These are phyloP conservation scores for Drepana arcuata DNA, from an alignment of 1,140 invertebrate species.

Conservation along the genomic window DNA sequence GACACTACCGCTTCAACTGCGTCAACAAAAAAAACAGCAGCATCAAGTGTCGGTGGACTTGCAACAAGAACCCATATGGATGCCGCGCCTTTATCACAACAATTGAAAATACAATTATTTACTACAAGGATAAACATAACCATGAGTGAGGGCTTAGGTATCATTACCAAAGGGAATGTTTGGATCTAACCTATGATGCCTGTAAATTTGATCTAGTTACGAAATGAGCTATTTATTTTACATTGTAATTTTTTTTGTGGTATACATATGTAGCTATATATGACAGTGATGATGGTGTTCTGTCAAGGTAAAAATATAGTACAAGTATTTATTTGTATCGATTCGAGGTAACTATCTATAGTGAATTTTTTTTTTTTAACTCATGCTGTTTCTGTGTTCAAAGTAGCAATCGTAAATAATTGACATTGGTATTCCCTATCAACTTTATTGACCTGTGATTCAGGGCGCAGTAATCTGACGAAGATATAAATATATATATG, in stretches of 20 bases:
- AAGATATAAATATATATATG: too few relatives aligned
- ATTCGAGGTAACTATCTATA: too few relatives aligned
- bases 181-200: background rate
- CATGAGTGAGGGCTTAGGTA: conserved; percentile 13
- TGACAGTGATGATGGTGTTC: background rate
- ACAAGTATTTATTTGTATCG: too few relatives aligned
- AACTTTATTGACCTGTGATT: too few relatives aligned
- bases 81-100: conserved; percentile 20
- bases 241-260: too few relatives aligned
- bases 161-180: background rate
- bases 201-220: background rate
- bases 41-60: conserved; percentile 13
- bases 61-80: conserved; percentile 13
- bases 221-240: too few relatives aligned
- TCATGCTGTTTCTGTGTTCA: too few relatives aligned
- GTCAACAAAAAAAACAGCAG: background rate
- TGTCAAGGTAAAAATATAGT: background rate
- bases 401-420: too few relatives aligned
- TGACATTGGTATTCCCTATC: too few relatives aligned
- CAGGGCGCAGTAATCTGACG: too few relatives aligned
- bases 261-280: too few relatives aligned
- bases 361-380: too few relatives aligned
- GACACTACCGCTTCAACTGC: conserved; percentile 1
- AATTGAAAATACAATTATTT: conserved; percentile 15
- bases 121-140: conserved; percentile 17